Conservation (phyloP, 2,888 invertebrate genomes). For the Clistopyga incitator region DNA sequence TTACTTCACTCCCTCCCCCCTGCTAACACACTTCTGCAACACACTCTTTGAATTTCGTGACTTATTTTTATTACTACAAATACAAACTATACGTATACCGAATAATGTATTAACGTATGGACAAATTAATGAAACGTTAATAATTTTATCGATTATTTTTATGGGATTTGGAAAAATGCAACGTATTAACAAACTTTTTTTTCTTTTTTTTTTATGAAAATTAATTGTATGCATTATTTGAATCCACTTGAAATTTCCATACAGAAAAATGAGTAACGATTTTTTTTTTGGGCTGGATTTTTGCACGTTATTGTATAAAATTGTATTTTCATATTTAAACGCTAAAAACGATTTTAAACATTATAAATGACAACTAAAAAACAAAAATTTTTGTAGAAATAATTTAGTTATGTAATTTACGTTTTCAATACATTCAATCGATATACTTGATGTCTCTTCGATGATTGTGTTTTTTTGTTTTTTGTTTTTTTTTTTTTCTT, state of each 20-base stretch:
- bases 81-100: neutral
- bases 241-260: no score
- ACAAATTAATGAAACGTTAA: constrained; percentile 11
- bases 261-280: no score
- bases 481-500: neutral
- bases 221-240: no score
- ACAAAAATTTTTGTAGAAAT: no score
- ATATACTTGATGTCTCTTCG: neutral
- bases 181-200: no score
- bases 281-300: no score
- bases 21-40: neutral
- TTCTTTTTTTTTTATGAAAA: no score
- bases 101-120: neutral
- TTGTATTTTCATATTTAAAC: neutral
- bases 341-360: no score
- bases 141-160: no score
- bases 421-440: neutral
- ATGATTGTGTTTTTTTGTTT: neutral
- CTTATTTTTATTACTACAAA: neutral
- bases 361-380: neutral
- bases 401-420: neutral
- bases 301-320: no score
- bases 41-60: neutral
- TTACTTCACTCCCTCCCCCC: constrained; percentile 18
- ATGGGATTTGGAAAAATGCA: no score